Conservation (phyloP, 1,140 invertebrate genomes). For the Penaeus indicus region DNA sequence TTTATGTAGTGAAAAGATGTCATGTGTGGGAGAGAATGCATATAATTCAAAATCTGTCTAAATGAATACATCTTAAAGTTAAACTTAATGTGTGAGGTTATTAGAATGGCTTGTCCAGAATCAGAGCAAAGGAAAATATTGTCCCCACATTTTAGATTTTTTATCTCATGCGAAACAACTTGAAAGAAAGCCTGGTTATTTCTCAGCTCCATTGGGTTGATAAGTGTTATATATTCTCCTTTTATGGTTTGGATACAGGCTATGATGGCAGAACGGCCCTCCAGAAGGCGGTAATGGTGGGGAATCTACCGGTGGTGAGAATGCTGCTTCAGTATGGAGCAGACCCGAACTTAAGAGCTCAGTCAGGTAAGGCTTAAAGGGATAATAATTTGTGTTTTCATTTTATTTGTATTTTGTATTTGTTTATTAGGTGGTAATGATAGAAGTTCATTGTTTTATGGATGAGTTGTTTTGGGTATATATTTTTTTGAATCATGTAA, state of each 20-base stretch:
- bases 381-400: neutral
- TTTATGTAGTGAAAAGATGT: neutral
- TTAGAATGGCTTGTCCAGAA: too few species aligned
- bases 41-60: too few species aligned
- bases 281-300: constrained; percentile 58
- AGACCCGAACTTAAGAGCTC: constrained; percentile 44
- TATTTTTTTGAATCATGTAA: too few species aligned
- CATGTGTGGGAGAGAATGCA: too few species aligned
- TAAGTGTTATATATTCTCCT: neutral
- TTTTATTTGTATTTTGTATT: neutral
- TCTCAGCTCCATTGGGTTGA: neutral
- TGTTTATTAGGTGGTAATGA: too few species aligned
- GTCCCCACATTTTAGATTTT: too few species aligned
- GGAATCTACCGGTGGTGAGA: constrained; percentile 51
- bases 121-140: too few species aligned
- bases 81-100: too few species aligned
- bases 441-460: too few species aligned
- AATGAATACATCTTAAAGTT: too few species aligned
- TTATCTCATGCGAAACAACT: too few species aligned
- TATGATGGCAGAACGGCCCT: constrained; percentile 57
- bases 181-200: neutral
- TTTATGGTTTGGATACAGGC: neutral
- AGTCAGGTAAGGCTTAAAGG: constrained; percentile 33
- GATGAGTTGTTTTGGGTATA: too few species aligned
- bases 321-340: constrained; percentile 53